Base-by-base conservation (phyloP, 2,113 vertebrate species). In the Lucifuga dentata region DNA sequence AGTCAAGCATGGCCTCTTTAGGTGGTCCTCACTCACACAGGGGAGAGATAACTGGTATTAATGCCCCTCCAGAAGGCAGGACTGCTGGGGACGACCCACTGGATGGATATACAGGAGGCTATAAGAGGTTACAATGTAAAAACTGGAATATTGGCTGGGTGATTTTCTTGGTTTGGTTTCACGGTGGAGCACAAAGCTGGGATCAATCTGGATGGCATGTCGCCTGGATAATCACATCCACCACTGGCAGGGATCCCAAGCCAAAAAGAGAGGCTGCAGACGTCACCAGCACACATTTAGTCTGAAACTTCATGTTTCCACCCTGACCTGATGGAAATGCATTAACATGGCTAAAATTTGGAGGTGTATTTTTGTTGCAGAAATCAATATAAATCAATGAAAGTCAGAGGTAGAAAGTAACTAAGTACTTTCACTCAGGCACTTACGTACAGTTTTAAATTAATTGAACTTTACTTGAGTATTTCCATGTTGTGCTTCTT, bases 1-100 rank as follows among this genome's bases (percentile, higher is more conserved):
- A 86, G 62, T 85, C 86, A 86, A 84, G 88, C 89, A 72, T 92
- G 83, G 79, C 81, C 70, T 82, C 86, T 84, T 81, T 77, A 66
- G 80, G 70, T 85, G 80, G 76, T 73, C 85, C 32, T 8, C 53
- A 60, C 32, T 8, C 53, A 60, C 68, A 40, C 75, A 70, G 35
- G 41, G 68, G 50, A 67, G 38, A 51, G 66, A 70, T 68, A 76
- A 78, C 70, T 69, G 66, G 74, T 76, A 84, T 88, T 80, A 84
- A 69, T 20, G 12, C 41, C 29, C 49, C 49, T 39, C 35, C 48
- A 40, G 33, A 49, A 61, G 71, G 49, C 2, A 16, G 26, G 44
- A 29, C 38, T 35, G 59, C 17, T 0, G 16, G 67, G 39, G 79
- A 55, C 72, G 68, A 68, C 73, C 76, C 75, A 43, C 57, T 49